A percentile compares a stretch with the other conserved stretches of the same genome.
phyloP scores from a whole-genome alignment of 2,113 vertebrate genomes.

The Scartelaos histophorus region DNA sequence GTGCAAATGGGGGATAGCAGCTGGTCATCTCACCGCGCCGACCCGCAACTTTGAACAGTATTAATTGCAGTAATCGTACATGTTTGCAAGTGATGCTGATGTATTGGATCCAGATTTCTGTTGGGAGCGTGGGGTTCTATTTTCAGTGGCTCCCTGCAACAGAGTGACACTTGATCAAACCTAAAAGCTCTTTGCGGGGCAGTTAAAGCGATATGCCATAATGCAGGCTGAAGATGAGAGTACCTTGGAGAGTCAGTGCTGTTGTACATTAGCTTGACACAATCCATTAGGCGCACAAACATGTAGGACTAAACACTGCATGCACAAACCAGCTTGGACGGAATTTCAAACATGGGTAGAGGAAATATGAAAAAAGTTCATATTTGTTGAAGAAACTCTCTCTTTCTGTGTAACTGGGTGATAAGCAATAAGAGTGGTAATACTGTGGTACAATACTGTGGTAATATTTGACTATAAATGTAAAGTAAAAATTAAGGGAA shows the following conservation, averaged over 20 bases:
- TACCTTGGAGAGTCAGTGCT: not conserved
- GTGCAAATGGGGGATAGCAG: slow-evolving; percentile 7
- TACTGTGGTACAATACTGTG: too few relatives aligned
- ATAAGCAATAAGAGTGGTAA: not conserved
- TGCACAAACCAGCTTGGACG: not conserved
- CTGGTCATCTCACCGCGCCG: slow-evolving; percentile 6
- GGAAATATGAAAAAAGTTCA: not conserved
- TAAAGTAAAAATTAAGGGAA: not conserved
- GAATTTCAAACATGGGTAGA: not conserved
- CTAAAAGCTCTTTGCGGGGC: slow-evolving; percentile 45
- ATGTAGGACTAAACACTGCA: not conserved
- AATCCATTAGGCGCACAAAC: slow-evolving; percentile 4
- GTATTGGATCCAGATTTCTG: slow-evolving; percentile 4
- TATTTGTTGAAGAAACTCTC: not conserved
- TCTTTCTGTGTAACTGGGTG: not conserved
- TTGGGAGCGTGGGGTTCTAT: slow-evolving; percentile 31
- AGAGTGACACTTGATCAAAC: slow-evolving; percentile 37
- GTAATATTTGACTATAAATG: not conserved
- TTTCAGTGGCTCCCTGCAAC: slow-evolving; percentile 23
- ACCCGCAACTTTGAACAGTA: slow-evolving; percentile 10
- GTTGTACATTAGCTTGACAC: slow-evolving; percentile 5
- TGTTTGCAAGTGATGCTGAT: slow-evolving; percentile 2
- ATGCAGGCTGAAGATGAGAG: slow-evolving; percentile 20
- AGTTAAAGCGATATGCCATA: slow-evolving; percentile 23
- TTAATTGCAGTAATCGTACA: slow-evolving; percentile 20